Conservation (phyloP, 2,888 invertebrate species). For the Hypsopygia costalis region DNA sequence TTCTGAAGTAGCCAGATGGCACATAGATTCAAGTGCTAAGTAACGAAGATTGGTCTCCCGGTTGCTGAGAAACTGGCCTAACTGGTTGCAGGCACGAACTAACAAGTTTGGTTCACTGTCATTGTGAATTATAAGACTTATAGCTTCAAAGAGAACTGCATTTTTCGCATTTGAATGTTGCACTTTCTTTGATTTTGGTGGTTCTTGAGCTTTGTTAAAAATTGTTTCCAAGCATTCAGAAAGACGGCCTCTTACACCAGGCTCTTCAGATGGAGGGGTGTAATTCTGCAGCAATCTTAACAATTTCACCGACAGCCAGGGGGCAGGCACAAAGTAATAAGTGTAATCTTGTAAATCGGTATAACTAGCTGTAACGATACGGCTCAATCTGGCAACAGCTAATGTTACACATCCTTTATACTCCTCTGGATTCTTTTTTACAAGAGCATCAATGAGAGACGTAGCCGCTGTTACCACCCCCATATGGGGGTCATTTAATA, state of each 20-base stretch:
- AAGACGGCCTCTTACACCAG: slow-evolving; percentile 96
- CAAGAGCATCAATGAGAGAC: slow-evolving; percentile 98
- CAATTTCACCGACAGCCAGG: slow-evolving; percentile 99
- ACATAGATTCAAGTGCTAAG: slow-evolving; percentile 99
- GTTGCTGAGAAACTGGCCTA: slow-evolving; percentile 98
- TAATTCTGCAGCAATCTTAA: slow-evolving; percentile 98
- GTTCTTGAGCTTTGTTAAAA: slow-evolving; percentile 99
- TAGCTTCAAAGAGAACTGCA: slow-evolving; percentile 99
- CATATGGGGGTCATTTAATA: slow-evolving; percentile 99
- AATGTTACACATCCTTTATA: slow-evolving; percentile 99
- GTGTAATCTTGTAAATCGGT: slow-evolving; percentile 99
- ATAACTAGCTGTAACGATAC: slow-evolving; percentile 99
- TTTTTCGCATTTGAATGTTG: slow-evolving; percentile 99
- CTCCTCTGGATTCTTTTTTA: slow-evolving; percentile 99
- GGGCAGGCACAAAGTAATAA: slow-evolving; percentile 99
- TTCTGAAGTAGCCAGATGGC: slow-evolving; percentile 98
- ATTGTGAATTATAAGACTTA: slow-evolving; percentile 99
- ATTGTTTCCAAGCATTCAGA: slow-evolving; percentile 99
- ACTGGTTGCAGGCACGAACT: slow-evolving; percentile 98
- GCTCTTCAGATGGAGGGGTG: slow-evolving; percentile 97
- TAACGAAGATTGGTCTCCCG: slow-evolving; percentile 99
- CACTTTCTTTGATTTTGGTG: slow-evolving; percentile 99
- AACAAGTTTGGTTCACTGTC: slow-evolving; percentile 98
- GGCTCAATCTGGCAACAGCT: slow-evolving; percentile 97
- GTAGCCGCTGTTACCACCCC: slow-evolving; percentile 99